Conservation (phyloP, 2,113 vertebrate genomes). For the Eonycteris spelaea region DNA sequence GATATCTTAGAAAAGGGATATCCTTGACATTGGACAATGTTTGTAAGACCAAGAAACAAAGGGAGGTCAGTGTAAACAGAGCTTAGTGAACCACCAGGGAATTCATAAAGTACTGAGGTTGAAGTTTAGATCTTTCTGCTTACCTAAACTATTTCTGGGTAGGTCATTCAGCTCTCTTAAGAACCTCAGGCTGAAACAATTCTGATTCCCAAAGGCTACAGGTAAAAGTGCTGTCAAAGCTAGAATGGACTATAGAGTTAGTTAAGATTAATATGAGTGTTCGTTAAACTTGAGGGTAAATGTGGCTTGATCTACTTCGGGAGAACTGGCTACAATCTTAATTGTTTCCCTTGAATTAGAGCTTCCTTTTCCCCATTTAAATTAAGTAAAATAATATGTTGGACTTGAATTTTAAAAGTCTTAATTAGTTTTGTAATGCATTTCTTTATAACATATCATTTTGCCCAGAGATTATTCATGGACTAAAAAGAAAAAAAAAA, state of each 20-base stretch:
- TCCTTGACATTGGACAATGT: neutral
- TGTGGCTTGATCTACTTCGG: constrained; percentile 25
- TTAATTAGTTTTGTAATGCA: constrained; percentile 48
- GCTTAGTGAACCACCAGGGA: neutral
- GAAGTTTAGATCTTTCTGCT: constrained; percentile 11
- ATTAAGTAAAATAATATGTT: constrained; percentile 64
- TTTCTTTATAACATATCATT: constrained; percentile 60
- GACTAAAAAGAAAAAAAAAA: neutral
- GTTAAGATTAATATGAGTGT: neutral
- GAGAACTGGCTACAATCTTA: constrained; percentile 13
- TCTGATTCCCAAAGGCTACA: neutral
- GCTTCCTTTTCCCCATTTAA: constrained; percentile 19
- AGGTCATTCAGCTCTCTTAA: neutral
- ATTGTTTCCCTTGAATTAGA: constrained; percentile 46
- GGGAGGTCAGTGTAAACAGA: neutral
- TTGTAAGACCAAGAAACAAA: constrained; percentile 30
- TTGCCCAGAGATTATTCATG: constrained; percentile 53
- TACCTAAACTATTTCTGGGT: neutral
- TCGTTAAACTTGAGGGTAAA: constrained; percentile 29
- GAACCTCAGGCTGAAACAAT: neutral
- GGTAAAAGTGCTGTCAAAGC: neutral
- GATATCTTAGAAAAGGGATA: neutral
- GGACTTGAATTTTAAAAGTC: constrained; percentile 31
- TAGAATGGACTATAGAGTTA: neutral
- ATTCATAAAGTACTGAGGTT: neutral